Base-by-base conservation (phyloP, 2,797 vertebrate genomes). In the Tenualosa ilisha region DNA sequence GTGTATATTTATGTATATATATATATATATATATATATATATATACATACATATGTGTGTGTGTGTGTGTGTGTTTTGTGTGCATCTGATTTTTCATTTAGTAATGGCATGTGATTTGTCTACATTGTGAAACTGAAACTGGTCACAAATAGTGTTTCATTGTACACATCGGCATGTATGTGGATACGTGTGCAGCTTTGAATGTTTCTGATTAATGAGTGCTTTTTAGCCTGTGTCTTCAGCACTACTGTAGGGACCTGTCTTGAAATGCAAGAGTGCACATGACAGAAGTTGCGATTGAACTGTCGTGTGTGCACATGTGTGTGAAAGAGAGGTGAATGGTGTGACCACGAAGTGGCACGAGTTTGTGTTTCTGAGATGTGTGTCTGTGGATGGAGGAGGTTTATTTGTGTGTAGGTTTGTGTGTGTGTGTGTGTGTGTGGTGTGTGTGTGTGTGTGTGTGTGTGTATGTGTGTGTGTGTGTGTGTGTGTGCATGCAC, bases 391-490 rank as follows among this genome's bases (percentile, higher is more conserved):
- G 13, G 7, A 59, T 59, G 6, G 22, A 20, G 20, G 56, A 22
- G 56, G 56, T 20, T 72, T n/a, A 13, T n/a, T 22, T 20, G 24
- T 20, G 49, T 54, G 40, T 49, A 3, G 12, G 56, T 59, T 5
- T 20, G 56, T 59, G 83, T 50, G 37, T 87, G 82, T 54, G 54
- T 3, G 46, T 85, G 61, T 56, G 68, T 56, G 56, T 81, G 56
- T 54, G 81, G 37, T 87, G 82, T 54, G 54, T 3, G 46, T 31
- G 54, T 31, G 50, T n/a, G 31, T 17, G 12, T 61, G 54, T 63
- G 13, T 20, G 24, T 20, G 49, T 54, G 40, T 49, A 3, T 59
- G 83, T 50, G 37, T 87, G 82, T 54, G 54, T 3, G 46, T 85
- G 61, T 56, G 68, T 56, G 56, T 81, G 56, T 54, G 81, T 81